These are phyloP conservation scores for Lampris megalopsis DNA, from an alignment of 2,113 vertebrate species.

Conservation along the genomic window DNA sequence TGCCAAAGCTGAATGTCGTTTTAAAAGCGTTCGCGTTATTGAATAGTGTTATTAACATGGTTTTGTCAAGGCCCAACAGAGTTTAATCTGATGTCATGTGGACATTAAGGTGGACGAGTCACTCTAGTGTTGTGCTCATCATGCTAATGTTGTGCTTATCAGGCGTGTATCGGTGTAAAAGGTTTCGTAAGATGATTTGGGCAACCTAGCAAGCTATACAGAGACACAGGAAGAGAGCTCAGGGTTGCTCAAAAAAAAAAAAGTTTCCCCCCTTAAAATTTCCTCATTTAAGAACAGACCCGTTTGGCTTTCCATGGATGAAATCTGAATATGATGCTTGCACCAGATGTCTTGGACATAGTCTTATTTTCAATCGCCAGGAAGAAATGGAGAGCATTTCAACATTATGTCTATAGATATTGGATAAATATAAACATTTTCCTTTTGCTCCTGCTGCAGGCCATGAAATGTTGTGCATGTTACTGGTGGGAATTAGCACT, in stretches of 20 bases:
- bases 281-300: conserved; percentile 33
- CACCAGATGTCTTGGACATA: conserved; percentile 50
- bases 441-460: conserved; percentile 21
- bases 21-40: neutral
- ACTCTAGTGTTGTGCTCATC: no score
- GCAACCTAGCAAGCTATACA: conserved; percentile 19
- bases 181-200: conserved; percentile 23
- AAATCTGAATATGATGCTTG: conserved; percentile 38
- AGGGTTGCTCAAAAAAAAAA: conserved; percentile 18
- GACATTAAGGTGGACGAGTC: neutral
- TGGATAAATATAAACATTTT: conserved; percentile 45
- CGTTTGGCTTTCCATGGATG: conserved; percentile 50
- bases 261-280: conserved; percentile 42
- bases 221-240: conserved; percentile 22
- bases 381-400: conserved; percentile 21
- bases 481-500: conserved; percentile 22
- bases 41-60: neutral
- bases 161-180: neutral
- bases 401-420: conserved; percentile 11
- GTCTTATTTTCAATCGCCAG: conserved; percentile 42
- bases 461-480: conserved; percentile 1
- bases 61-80: neutral
- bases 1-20: neutral
- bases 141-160: no score
- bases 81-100: neutral